phyloP scores from a whole-genome alignment of 1,140 invertebrate genomes.

The Ips typographus region DNA sequence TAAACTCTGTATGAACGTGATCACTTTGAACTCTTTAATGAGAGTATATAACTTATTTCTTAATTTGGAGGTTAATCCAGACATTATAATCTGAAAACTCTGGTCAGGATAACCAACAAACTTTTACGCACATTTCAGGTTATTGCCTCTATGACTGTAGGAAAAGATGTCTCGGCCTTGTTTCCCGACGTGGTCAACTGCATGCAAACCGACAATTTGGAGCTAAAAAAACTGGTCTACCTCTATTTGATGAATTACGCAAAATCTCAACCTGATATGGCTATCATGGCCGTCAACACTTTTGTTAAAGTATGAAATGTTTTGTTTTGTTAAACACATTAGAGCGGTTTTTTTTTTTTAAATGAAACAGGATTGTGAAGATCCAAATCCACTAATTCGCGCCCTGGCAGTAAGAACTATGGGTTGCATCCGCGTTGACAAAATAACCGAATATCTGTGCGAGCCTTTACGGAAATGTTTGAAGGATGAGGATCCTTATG shows the following conservation, averaged over 20 bases:
- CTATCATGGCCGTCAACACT: slow-evolving; percentile 99
- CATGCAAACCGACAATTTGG: slow-evolving; percentile 99
- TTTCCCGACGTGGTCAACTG: slow-evolving; percentile 99
- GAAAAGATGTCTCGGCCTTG: slow-evolving; percentile 92
- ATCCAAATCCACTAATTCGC: slow-evolving; percentile 98
- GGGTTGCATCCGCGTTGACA: slow-evolving; percentile 99
- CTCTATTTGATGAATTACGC: slow-evolving; percentile 99
- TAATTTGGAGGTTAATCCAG: too few relatives aligned
- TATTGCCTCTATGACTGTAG: slow-evolving; percentile 99
- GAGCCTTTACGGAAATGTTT: slow-evolving; percentile 98
- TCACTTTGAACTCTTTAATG: too few relatives aligned
- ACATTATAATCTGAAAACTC: too few relatives aligned
- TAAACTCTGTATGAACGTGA: too few relatives aligned
- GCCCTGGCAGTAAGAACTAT: slow-evolving; percentile 98
- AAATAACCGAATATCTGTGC: slow-evolving; percentile 99
- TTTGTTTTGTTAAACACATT: background rate
- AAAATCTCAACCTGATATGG: slow-evolving; percentile 99
- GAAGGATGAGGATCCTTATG: slow-evolving; percentile 99
- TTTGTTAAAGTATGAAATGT: slow-evolving; percentile 89
- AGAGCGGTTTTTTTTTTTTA: background rate
- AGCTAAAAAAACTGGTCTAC: slow-evolving; percentile 99
- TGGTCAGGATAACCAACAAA: too few relatives aligned
- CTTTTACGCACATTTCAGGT: slow-evolving; percentile 62
- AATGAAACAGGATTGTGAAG: slow-evolving; percentile 90
- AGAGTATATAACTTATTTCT: too few relatives aligned